Conservation (phyloP, 2,797 vertebrate genomes). For the Bradypodion pumilum region DNA sequence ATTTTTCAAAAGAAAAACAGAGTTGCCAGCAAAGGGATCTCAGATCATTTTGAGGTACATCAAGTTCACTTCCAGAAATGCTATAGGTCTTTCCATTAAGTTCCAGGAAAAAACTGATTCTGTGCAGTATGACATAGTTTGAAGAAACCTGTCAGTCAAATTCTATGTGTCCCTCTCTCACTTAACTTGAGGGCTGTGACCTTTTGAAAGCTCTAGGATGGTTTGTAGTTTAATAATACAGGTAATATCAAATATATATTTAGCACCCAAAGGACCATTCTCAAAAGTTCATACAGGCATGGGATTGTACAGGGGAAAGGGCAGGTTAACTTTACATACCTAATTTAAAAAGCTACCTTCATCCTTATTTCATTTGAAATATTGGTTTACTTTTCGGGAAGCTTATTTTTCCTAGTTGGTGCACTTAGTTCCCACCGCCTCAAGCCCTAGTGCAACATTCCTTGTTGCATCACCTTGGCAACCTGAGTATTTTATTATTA, state of each 20-base stretch:
- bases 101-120: neutral
- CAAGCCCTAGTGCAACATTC: neutral
- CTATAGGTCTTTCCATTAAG: neutral
- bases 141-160: neutral
- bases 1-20: neutral
- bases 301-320: conserved; percentile 41
- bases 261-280: conserved; percentile 48
- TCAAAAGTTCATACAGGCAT: conserved; percentile 65
- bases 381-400: neutral
- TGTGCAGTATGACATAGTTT: neutral
- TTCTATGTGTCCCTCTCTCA: neutral
- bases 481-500: neutral
- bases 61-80: neutral
- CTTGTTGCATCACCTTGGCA: neutral
- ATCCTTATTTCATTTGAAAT: neutral
- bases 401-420: neutral
- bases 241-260: conserved; percentile 58
- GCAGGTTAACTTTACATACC: conserved; percentile 21
- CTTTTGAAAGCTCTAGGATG: conserved; percentile 57
- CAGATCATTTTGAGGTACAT: neutral
- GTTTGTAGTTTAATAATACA: conserved; percentile 58
- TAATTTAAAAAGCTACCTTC: conserved; percentile 23
- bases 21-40: neutral
- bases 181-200: conserved; percentile 51
- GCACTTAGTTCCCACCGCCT: neutral